phyloP scores from a whole-genome alignment of 1,140 invertebrate genomes.

The Eubasilissa regina region DNA sequence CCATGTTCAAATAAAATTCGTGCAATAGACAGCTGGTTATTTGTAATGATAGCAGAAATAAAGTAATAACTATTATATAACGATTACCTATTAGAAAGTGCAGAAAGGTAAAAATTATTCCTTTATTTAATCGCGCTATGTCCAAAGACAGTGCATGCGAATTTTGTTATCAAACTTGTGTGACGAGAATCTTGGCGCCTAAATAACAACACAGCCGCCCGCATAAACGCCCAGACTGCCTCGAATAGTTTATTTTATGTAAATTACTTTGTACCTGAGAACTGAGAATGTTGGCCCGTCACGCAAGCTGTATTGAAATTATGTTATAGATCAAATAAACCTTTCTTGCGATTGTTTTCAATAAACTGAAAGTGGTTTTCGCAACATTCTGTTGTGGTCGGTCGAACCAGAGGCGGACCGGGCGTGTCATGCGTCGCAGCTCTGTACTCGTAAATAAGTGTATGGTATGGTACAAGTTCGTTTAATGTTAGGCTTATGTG shows the following conservation, averaged over 20 bases:
- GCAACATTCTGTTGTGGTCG: too few species aligned
- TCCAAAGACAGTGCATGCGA: neutral
- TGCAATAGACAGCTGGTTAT: neutral
- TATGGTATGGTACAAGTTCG: too few species aligned
- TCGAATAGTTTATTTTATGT: slow-evolving; percentile 14
- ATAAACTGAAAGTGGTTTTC: too few species aligned
- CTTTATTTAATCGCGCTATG: neutral
- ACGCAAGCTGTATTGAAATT: neutral
- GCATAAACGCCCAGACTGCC: neutral
- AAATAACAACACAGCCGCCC: slow-evolving; percentile 29
- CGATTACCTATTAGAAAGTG: too few species aligned
- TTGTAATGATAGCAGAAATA: neutral
- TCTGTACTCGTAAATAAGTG: too few species aligned
- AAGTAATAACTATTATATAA: too few species aligned
- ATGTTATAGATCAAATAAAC: neutral
- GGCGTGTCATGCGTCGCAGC: too few species aligned
- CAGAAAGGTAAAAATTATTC: neutral
- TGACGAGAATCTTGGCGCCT: slow-evolving; percentile 41
- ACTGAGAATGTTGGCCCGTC: slow-evolving; percentile 21
- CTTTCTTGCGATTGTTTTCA: too few species aligned
- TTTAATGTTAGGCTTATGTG: too few species aligned
- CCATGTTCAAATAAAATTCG: neutral
- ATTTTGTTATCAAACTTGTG: slow-evolving; percentile 25
- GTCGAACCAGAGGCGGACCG: too few species aligned
- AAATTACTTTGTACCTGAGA: slow-evolving; percentile 12